Base-by-base conservation (phyloP, 2,797 vertebrate genomes). In the Zenarchopterus dispar region DNA sequence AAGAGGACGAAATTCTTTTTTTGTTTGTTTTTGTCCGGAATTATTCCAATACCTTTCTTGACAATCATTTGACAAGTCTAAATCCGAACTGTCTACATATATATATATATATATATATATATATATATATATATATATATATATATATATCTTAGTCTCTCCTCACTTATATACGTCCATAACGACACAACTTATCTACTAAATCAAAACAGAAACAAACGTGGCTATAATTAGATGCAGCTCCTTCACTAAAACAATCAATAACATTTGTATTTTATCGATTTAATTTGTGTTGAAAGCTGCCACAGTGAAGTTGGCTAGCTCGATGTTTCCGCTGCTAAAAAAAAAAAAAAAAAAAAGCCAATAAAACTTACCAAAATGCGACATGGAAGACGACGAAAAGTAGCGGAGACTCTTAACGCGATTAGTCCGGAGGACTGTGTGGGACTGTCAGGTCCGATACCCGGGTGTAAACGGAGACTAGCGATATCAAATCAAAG, bases 361-460 rank as follows among this genome's bases (percentile, higher is more conserved):
- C 80, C 79, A 72, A 22, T 73, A n/a, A 73, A 81, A 86, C 75
- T 88, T 50, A 87, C 85, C 84, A n/a, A 21, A 58, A 7, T 8
- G 17, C 8, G 44, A 2, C 16, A 39, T 42, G 21, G 5, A 56
- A 33, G n/a, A 62, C 54, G 6, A 13, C 0, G 5, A 22, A 54
- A 31, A 43, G 24, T 31, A 0, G 8, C 43, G 1, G 36, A 53
- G 6, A 8, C 54, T 31, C 22, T 19, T 10, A 23, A 6, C 2
- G 48, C 18, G 64, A 6, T 8, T 13, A 15, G 4, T 47, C 52
- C 45, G 0, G 36, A 15, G 9, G 2, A 5, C 11, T 28, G 2
- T 11, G 41, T 21, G 36, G 10, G 2, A 28, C 21, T 61, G 59
- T 67, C 57, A 41, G n/a, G 1, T 1, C 16, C 21, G 21, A 65